These are phyloP conservation scores for Catharus minimus DNA, from an alignment of 2,113 vertebrate species.

Conservation along the genomic window DNA sequence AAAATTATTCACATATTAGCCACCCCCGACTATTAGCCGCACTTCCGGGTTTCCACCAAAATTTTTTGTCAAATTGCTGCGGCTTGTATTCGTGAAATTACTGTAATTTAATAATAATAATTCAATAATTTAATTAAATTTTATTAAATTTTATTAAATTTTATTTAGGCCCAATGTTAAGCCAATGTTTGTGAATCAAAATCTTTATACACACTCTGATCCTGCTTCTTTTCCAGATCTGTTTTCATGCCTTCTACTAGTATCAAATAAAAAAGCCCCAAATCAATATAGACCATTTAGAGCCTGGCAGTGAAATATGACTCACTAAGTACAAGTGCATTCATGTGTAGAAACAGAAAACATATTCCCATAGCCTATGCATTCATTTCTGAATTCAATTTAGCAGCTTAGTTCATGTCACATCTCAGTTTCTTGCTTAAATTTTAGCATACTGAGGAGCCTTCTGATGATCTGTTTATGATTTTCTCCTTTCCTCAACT, in stretches of 20 bases:
- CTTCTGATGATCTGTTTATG: constrained; percentile 46
- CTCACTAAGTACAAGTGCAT: not conserved
- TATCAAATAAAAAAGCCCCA: constrained; percentile 7
- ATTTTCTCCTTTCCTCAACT: constrained; percentile 17
- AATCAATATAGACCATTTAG: not conserved
- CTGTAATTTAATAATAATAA: too few relatives aligned
- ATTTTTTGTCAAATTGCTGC: too few relatives aligned
- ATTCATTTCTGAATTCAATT: constrained; percentile 6
- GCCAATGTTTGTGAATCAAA: not conserved
- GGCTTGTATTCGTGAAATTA: too few relatives aligned
- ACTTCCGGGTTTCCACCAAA: too few relatives aligned
- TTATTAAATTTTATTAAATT: not conserved
- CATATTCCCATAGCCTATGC: not conserved
- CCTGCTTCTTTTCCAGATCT: not conserved
- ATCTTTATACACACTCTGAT: not conserved
- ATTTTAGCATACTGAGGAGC: constrained; percentile 11
- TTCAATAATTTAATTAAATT: not conserved
- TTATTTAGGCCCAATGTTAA: not conserved
- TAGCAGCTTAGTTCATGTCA: constrained; percentile 26
- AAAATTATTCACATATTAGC: too few relatives aligned
- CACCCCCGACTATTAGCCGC: too few relatives aligned
- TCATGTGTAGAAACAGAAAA: constrained; percentile 13
- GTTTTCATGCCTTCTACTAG: not conserved
- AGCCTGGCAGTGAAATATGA: not conserved
- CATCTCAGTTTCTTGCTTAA: constrained; percentile 26